Evolutionary conservation across 2,797 vertebrate genomes (phyloP).

Genomic region (Hydrocynus forskahlii): DNA sequence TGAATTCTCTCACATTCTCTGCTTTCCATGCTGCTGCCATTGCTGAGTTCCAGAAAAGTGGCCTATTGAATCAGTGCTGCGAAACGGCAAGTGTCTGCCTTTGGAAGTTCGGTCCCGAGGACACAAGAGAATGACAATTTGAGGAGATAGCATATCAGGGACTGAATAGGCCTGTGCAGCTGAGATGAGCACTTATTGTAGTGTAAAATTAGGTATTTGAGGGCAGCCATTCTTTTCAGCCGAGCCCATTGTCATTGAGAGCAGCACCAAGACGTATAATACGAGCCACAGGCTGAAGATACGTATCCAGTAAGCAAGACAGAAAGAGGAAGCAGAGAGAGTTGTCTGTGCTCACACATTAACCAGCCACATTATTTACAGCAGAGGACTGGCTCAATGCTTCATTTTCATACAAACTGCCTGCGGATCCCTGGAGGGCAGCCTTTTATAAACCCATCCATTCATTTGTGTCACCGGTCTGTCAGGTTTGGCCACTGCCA

Average conservation of each 20-base stretch:
- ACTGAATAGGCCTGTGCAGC: slow-evolving; percentile 1
- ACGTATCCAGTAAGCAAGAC: slow-evolving; percentile 28
- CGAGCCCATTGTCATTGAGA: slow-evolving; percentile 22
- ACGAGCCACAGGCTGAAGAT: slow-evolving; percentile 19
- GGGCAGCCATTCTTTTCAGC: slow-evolving; percentile 17
- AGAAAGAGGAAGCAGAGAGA: slow-evolving; percentile 13
- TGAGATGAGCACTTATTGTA: slow-evolving; percentile 13
- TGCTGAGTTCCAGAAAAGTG: not conserved
- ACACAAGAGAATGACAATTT: slow-evolving; percentile 16
- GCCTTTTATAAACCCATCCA: slow-evolving; percentile 61
- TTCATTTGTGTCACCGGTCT: slow-evolving; percentile 52
- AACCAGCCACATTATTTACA: slow-evolving; percentile 58
- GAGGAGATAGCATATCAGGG: not conserved
- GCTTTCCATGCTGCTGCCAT: not conserved
- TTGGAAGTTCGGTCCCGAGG: slow-evolving; percentile 8
- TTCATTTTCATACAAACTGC: slow-evolving; percentile 65
- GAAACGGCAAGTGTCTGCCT: slow-evolving; percentile 1
- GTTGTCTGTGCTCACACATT: slow-evolving; percentile 40
- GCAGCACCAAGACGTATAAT: slow-evolving; percentile 8
- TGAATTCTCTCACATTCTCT: slow-evolving; percentile 26
- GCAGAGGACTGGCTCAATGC: slow-evolving; percentile 44
- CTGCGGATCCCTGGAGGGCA: slow-evolving; percentile 55
- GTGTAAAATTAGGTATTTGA: slow-evolving; percentile 35
- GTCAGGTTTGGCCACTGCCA: slow-evolving; percentile 48
- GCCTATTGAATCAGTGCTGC: not conserved